phyloP scores from a whole-genome alignment of 2,888 invertebrate genomes.

The Uropetala carovei region DNA sequence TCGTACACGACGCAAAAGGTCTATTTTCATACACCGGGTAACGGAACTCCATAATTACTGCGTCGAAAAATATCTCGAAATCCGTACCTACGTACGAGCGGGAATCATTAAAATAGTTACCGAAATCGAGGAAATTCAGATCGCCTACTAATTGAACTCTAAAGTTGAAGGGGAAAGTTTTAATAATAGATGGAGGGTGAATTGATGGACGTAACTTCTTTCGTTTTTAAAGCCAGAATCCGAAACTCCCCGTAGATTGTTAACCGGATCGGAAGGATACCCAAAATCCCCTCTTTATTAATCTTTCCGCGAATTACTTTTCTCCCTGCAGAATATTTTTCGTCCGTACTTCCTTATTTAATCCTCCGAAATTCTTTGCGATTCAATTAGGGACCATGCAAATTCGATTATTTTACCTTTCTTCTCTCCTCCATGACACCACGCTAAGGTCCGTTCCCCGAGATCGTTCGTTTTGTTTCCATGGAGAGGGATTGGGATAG shows the following conservation, averaged over 20 bases:
- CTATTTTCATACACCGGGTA: background rate
- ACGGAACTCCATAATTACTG: background rate
- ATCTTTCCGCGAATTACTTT: background rate
- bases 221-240: background rate
- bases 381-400: too few species aligned
- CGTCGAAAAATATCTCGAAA: background rate
- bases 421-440: too few species aligned
- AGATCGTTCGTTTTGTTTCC: too few species aligned
- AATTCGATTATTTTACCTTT: too few species aligned
- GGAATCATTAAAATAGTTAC: background rate
- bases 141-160: background rate
- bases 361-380: too few species aligned
- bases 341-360: too few species aligned
- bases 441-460: too few species aligned
- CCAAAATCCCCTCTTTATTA: background rate
- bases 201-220: background rate
- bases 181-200: slow-evolving; percentile 8
- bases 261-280: background rate
- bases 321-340: background rate
- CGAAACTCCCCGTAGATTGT: background rate
- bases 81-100: background rate
- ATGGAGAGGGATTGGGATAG: too few species aligned
- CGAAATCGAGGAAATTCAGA: background rate
- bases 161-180: slow-evolving; percentile 2
- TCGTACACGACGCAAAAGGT: background rate